Base-by-base conservation (phyloP, 2,797 vertebrate genomes). In the Parambassis ranga region DNA sequence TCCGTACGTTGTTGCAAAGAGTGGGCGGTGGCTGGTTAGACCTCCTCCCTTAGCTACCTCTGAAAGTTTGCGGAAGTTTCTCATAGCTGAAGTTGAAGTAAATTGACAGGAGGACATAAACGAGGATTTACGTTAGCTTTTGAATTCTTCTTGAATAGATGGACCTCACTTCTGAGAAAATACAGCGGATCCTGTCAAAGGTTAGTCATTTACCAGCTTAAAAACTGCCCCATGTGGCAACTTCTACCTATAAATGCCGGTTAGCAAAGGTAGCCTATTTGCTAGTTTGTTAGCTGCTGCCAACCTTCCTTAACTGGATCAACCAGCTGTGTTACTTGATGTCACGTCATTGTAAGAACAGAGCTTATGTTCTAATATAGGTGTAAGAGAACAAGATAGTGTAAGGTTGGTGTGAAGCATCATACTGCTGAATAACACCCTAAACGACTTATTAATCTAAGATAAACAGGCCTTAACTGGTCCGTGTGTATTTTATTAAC, bases 61-160 rank as follows among this genome's bases (percentile, higher is more conserved):
- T 35, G 11, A 31, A 70, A 78, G 72, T 90, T 89, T 90, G 86
- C 90, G 92, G 93, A 93, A 93, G 90, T 91, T 81, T 68, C 10
- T 20, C 2, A 6, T 2, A 32, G 4, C 24, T 31, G 1, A 23
- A 69, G 66, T 63, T 36, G 2, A 57, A 62, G 41, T 2, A 6
- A 20, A 9, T 20, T 11, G 2, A 3, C 2, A 38, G 19, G 14
- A 41, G 11, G 7, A 31, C 0, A n/a, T 0, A 24, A 23, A 1
- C 1, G 3, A 0, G 3, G 7, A 18, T 7, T 2, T 26, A 24
- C 27, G 9, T 9, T 35, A 51, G 50, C 14, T 11, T 28, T 2
- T 15, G 9, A n/a, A 2, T 57, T 8, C 4, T 7, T 19, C 5
- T n/a, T 33, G 3, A 30, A 48, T 63, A 83, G 46, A 94, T 94